phyloP scores from a whole-genome alignment of 30 jellyfish, hydroid and myxozoan genomes.

The Cassiopea andromeda region DNA sequence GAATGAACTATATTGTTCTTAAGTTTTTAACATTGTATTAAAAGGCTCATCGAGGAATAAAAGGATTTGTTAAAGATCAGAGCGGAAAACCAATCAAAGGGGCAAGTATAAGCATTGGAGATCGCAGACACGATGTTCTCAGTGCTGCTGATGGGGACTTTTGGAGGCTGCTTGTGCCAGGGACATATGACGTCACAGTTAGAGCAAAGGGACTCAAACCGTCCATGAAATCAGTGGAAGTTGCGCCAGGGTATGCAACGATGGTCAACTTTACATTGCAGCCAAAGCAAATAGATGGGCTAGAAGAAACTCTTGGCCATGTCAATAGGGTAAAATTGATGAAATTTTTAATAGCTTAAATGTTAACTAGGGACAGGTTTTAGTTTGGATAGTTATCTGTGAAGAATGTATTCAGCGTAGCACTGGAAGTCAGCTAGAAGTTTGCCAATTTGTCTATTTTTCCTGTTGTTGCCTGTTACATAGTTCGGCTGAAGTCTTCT shows the following conservation, averaged over 20 bases:
- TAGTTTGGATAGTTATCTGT: neutral
- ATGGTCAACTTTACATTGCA: constrained; percentile 76
- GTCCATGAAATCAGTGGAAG: constrained; percentile 74
- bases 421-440: no score
- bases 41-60: constrained; percentile 94
- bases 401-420: no score
- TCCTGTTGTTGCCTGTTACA: no score
- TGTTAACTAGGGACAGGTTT: neutral
- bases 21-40: neutral
- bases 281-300: constrained; percentile 88
- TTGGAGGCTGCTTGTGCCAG: constrained; percentile 98
- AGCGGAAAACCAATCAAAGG: constrained; percentile 91
- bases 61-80: constrained; percentile 87
- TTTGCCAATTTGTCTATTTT: no score
- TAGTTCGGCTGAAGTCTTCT: no score
- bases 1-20: neutral
- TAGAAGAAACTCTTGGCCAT: constrained; percentile 94
- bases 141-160: constrained; percentile 97
- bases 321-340: constrained; percentile 76
- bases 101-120: constrained; percentile 90
- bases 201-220: constrained; percentile 94
- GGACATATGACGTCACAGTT: constrained; percentile 94
- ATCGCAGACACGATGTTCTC: constrained; percentile 88
- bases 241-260: constrained; percentile 80
- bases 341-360: no score